A percentile compares a stretch with the other conserved stretches of the same genome.
Evolutionary conservation across 1,140 invertebrate species (phyloP).

Genomic region (Chlorops oryzae): DNA sequence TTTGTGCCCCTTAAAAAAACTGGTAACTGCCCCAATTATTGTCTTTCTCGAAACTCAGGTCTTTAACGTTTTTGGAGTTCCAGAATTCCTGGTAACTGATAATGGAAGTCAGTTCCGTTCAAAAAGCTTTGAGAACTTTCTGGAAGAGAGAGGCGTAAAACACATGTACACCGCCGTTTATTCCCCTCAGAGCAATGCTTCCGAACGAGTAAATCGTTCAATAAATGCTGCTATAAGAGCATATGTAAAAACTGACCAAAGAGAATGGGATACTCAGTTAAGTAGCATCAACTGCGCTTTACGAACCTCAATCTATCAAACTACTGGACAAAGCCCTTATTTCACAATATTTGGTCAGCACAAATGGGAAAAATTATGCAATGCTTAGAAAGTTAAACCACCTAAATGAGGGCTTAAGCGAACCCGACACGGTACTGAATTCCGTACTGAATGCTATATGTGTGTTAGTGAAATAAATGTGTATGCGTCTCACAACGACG

Average conservation of each 20-base stretch:
- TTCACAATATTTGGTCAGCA: too few relatives aligned
- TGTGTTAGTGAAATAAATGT: too few relatives aligned
- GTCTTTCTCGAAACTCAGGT: not conserved
- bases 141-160: not conserved
- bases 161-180: not conserved
- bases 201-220: not conserved
- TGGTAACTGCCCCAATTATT: not conserved
- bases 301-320: not conserved
- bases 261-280: not conserved
- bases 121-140: not conserved
- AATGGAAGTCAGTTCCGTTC: not conserved
- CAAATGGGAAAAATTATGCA: too few relatives aligned
- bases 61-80: not conserved
- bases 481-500: too few relatives aligned
- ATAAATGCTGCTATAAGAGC: not conserved
- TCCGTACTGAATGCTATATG: too few relatives aligned
- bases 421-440: too few relatives aligned
- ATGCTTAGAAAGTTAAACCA: too few relatives aligned
- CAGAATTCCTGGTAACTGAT: not conserved
- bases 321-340: not conserved
- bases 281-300: not conserved
- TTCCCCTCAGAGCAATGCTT: not conserved
- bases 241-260: not conserved
- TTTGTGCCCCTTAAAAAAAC: not conserved
- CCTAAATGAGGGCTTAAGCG: too few relatives aligned